Conservation (phyloP, 2,888 invertebrate genomes). For the Saturnia pavonia region DNA sequence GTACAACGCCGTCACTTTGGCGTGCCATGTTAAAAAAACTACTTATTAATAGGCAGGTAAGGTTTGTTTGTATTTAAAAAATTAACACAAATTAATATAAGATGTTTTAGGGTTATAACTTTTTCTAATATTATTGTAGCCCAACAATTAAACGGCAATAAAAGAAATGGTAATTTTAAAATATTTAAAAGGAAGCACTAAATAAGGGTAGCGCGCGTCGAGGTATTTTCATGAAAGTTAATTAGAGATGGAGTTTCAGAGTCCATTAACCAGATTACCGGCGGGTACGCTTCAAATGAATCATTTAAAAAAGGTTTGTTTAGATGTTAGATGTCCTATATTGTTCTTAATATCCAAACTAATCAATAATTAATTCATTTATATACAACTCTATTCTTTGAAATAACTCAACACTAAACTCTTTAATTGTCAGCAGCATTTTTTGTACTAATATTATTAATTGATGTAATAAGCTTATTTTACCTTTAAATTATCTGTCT, state of each 20-base stretch:
- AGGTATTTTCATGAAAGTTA: slow-evolving; percentile 47
- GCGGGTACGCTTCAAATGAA: slow-evolving; percentile 28
- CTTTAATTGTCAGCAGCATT: too few relatives aligned
- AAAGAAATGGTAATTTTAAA: slow-evolving; percentile 3
- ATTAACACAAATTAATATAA: background rate
- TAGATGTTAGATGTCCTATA: background rate
- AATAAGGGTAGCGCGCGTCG: slow-evolving; percentile 28
- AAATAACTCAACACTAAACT: too few relatives aligned
- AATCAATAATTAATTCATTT: background rate
- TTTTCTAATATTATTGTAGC: background rate
- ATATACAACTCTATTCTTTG: too few relatives aligned
- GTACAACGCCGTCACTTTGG: too few relatives aligned
- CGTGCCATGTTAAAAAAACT: too few relatives aligned
- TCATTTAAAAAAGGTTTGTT: slow-evolving; percentile 44
- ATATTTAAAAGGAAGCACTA: slow-evolving; percentile 36
- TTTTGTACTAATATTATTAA: too few relatives aligned
- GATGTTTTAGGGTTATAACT: background rate
- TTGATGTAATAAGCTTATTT: too few relatives aligned
- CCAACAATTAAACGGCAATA: background rate
- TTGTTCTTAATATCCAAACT: background rate
- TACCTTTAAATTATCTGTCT: too few relatives aligned
- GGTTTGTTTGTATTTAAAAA: too few relatives aligned
- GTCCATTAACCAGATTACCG: slow-evolving; percentile 56
- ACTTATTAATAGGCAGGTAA: too few relatives aligned
- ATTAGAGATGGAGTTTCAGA: slow-evolving; percentile 52